Evolutionary conservation across 2,113 vertebrate species (phyloP).

Genomic region (Fukomys damarensis): DNA sequence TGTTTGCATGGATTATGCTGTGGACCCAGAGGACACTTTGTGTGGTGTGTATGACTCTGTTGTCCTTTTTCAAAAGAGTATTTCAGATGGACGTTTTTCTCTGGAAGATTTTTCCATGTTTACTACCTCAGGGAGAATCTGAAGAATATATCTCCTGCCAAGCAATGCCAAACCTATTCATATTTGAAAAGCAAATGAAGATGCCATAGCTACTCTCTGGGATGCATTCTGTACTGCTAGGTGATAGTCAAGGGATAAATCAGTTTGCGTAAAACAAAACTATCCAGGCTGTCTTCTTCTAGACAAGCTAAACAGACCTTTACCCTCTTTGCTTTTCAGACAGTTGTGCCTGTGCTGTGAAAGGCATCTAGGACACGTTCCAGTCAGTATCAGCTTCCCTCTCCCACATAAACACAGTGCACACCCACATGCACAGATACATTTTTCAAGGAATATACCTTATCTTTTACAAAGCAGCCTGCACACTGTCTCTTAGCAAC

Average conservation of each 20-base stretch:
- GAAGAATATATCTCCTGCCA: constrained; percentile 17
- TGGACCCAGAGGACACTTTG: background rate
- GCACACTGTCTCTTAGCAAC: background rate
- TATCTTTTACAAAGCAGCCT: background rate
- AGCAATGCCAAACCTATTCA: background rate
- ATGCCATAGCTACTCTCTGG: background rate
- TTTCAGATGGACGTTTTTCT: background rate
- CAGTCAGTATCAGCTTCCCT: background rate
- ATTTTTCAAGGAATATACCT: background rate
- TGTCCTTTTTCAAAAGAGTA: constrained; percentile 1
- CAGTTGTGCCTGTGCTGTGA: no score
- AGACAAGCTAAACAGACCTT: background rate
- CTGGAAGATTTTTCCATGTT: constrained; percentile 5
- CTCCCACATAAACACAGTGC: background rate
- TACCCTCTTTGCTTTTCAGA: background rate
- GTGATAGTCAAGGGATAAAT: background rate
- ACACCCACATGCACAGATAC: background rate
- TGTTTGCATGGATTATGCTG: background rate
- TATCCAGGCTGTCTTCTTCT: background rate
- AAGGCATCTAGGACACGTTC: background rate
- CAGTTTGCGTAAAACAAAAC: background rate
- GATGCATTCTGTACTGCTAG: background rate
- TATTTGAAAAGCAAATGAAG: constrained; percentile 61
- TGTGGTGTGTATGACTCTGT: background rate
- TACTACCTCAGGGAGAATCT: constrained; percentile 29